These are phyloP conservation scores for Hipparchia semele DNA, from an alignment of 2,888 invertebrate genomes.

Conservation along the genomic window DNA sequence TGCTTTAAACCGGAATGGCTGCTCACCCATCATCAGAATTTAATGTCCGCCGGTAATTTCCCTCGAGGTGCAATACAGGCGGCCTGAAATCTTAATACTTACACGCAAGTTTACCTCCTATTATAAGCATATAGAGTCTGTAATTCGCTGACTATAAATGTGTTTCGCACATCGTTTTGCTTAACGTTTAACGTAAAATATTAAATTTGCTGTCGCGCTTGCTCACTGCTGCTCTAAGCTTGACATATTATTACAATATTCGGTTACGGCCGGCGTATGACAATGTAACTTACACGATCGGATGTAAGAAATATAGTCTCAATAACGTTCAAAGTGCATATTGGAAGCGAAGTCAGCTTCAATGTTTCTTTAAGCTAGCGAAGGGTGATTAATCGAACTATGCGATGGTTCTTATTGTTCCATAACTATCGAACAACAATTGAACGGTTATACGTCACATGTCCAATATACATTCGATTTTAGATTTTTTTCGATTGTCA, in stretches of 20 bases:
- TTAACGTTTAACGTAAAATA: constrained; percentile 58
- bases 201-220: constrained; percentile 64
- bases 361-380: too few species aligned
- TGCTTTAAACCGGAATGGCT: constrained; percentile 37
- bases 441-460: too few species aligned
- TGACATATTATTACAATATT: constrained; percentile 60
- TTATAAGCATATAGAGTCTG: constrained; percentile 14
- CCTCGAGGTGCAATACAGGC: constrained; percentile 49
- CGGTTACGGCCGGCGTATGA: neutral
- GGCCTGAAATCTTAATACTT: constrained; percentile 3
- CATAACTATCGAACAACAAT: too few species aligned
- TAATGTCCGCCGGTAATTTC: constrained; percentile 70
- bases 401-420: too few species aligned
- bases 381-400: too few species aligned
- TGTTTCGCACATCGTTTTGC: neutral
- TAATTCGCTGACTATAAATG: constrained; percentile 4
- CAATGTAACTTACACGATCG: neutral
- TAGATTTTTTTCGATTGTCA: too few species aligned
- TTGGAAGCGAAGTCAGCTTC: neutral
- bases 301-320: neutral
- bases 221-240: constrained; percentile 62
- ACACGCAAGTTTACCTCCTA: constrained; percentile 15
- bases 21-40: constrained; percentile 60
- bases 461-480: too few species aligned
- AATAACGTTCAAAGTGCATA: neutral